These are phyloP conservation scores for Ommatoiulus sabulosus DNA, from an alignment of 2,888 invertebrate genomes.

Conservation along the genomic window DNA sequence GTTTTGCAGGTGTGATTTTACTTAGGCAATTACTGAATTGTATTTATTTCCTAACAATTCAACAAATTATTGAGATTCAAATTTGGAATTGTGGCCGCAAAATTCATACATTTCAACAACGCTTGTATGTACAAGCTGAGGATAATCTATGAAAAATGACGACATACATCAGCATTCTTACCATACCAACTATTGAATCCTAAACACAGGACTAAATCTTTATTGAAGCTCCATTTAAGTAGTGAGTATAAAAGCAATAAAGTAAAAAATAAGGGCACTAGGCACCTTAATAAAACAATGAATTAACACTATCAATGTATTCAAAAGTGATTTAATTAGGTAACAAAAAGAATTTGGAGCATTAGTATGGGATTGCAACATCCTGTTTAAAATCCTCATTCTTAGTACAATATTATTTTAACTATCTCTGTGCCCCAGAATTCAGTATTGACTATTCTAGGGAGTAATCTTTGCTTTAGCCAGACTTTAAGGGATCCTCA, in stretches of 20 bases:
- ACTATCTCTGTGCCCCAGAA: neutral
- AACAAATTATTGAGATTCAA: neutral
- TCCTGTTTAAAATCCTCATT: neutral
- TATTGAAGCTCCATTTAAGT: conserved; percentile 34
- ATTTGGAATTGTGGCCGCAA: neutral
- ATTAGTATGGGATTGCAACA: neutral
- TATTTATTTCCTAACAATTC: neutral
- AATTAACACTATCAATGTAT: neutral
- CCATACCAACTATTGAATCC: neutral
- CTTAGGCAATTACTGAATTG: neutral
- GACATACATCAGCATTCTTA: neutral
- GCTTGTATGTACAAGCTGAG: neutral
- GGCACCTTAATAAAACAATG: neutral
- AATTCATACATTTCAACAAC: neutral
- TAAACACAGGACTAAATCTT: conserved; percentile 17
- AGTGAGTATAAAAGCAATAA: conserved; percentile 34
- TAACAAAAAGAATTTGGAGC: neutral
- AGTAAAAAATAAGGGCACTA: neutral
- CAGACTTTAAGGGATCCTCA: neutral
- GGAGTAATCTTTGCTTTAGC: neutral
- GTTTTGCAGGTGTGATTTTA: neutral
- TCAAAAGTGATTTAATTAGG: neutral
- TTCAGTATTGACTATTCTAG: neutral
- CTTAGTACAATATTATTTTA: neutral
- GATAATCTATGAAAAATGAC: neutral